A percentile compares a stretch with the other conserved stretches of the same genome.
Conservation (phyloP, 2,797 vertebrate species). For the Perdix hodgsoniae region DNA sequence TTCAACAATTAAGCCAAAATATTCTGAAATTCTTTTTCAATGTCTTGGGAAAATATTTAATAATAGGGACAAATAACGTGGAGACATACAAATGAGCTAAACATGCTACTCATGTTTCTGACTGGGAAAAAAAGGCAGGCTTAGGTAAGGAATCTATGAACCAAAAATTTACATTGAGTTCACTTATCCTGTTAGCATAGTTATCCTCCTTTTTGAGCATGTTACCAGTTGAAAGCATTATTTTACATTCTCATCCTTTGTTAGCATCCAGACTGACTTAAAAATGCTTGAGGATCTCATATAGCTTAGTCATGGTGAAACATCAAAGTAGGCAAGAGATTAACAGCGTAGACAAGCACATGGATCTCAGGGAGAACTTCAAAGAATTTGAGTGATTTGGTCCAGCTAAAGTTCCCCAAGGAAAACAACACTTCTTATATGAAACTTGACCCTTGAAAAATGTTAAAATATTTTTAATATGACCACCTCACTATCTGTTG, state of each 20-base stretch:
- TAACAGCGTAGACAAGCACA: conserved; percentile 43
- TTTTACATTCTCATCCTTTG: conserved; percentile 23
- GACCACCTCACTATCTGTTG: conserved; percentile 40
- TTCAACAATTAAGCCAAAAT: neutral
- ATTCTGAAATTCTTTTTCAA: neutral
- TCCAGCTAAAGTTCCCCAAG: conserved; percentile 61
- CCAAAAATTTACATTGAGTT: neutral
- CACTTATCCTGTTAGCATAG: neutral
- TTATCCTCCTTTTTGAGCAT: conserved; percentile 18
- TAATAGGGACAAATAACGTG: neutral
- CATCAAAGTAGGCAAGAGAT: conserved; percentile 67
- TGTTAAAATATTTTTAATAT: conserved; percentile 62
- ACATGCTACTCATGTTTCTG: neutral
- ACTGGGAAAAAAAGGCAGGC: neutral
- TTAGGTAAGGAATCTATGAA: neutral
- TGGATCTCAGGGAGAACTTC: conserved; percentile 59
- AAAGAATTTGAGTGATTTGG: conserved; percentile 49
- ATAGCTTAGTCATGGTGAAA: conserved; percentile 43
- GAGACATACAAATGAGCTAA: neutral
- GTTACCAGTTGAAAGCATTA: neutral
- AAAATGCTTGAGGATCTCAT: conserved; percentile 54
- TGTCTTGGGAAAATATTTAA: neutral
- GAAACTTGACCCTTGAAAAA: conserved; percentile 63
- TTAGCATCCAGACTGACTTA: conserved; percentile 12
- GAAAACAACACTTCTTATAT: conserved; percentile 61